Conservation (phyloP, 1,140 invertebrate genomes). For the Nasonia vitripennis region DNA sequence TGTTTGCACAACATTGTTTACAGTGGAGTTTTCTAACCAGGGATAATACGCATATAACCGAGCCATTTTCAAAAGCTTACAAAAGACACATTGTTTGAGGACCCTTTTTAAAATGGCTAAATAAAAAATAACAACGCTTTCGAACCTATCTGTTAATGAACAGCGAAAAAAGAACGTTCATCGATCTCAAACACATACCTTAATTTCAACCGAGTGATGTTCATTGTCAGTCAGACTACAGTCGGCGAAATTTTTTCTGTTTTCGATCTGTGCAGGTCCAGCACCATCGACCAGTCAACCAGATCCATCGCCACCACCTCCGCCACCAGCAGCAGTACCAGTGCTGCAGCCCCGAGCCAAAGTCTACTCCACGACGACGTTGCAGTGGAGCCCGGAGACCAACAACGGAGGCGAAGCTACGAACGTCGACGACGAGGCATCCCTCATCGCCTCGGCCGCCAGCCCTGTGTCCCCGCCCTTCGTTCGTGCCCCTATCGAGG, state of each 20-base stretch:
- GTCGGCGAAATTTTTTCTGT: slow-evolving; percentile 6
- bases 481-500: slow-evolving; percentile 80
- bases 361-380: not conserved
- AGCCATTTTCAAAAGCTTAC: not conserved
- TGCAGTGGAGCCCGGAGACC: slow-evolving; percentile 63
- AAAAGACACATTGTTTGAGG: not conserved
- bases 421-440: slow-evolving; percentile 66
- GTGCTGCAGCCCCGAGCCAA: not conserved
- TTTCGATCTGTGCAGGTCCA: slow-evolving; percentile 46
- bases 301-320: not conserved
- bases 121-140: not conserved
- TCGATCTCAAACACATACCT: not conserved
- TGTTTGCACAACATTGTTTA: not conserved
- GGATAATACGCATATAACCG: not conserved
- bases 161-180: not conserved
- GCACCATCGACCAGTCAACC: not conserved
- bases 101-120: not conserved
- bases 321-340: not conserved
- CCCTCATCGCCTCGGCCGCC: slow-evolving; percentile 64
- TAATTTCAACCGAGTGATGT: not conserved
- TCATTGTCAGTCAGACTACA: not conserved
- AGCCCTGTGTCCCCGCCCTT: slow-evolving; percentile 73
- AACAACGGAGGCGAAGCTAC: not conserved
- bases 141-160: not conserved
- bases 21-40: not conserved